Evolutionary conservation across 1,140 invertebrate genomes (phyloP).

Genomic region (Pseudomyrmex dendroicus): DNA sequence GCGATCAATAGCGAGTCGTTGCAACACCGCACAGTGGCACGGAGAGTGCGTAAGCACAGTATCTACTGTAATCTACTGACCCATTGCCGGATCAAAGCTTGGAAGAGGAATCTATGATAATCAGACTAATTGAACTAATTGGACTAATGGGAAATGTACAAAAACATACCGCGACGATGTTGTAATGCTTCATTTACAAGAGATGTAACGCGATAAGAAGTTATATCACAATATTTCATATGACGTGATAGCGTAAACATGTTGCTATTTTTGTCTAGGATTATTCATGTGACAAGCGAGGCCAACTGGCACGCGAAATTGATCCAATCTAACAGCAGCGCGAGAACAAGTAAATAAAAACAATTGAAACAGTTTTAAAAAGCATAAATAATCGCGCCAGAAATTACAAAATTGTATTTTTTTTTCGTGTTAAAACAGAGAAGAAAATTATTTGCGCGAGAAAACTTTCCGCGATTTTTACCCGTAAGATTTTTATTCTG

Average conservation of each 20-base stretch:
- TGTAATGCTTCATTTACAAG: neutral
- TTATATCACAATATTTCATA: neutral
- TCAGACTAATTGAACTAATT: slow-evolving; percentile 11
- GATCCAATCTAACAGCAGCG: neutral
- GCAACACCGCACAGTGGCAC: neutral
- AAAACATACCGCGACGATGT: neutral
- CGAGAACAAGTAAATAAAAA: neutral
- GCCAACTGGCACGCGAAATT: slow-evolving; percentile 17
- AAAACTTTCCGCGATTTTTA: too few relatives aligned
- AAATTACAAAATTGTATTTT: neutral
- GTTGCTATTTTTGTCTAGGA: neutral
- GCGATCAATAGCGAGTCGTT: slow-evolving; percentile 2
- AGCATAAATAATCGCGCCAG: neutral
- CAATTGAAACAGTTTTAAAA: neutral
- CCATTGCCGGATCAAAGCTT: neutral
- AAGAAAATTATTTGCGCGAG: neutral
- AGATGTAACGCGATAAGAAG: neutral
- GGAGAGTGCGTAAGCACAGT: neutral
- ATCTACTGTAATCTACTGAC: slow-evolving; percentile 9
- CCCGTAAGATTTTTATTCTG: too few relatives aligned
- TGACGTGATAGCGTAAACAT: neutral
- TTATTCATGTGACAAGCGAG: neutral
- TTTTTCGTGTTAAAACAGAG: neutral
- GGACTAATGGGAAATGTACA: neutral
- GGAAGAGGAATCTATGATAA: neutral